A percentile compares a stretch with the other conserved stretches of the same genome.
Conservation (phyloP, 1,140 invertebrate species). For the Dendroctonus ponderosae region DNA sequence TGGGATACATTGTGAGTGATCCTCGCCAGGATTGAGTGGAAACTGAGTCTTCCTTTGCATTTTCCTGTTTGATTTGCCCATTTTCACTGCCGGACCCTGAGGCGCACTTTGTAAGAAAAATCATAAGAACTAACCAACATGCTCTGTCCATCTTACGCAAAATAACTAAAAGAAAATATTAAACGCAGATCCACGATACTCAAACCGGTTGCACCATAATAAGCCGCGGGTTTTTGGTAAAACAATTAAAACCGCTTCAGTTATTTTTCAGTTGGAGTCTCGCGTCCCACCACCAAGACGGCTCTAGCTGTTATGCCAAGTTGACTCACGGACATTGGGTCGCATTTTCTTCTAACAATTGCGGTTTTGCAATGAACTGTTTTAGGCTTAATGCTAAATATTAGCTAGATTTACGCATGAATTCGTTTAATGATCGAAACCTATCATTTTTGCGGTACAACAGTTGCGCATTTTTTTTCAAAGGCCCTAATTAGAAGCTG, state of each 20-base stretch:
- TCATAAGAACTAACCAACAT: conserved; percentile 14
- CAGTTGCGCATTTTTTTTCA: too few relatives aligned
- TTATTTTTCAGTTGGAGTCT: conserved; percentile 17
- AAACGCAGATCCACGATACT: conserved; percentile 5
- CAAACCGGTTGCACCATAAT: conserved; percentile 22
- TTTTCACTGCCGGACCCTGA: conserved; percentile 13
- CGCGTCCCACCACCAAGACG: conserved; percentile 24
- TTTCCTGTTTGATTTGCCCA: conserved; percentile 3
- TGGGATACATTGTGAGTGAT: conserved; percentile 37
- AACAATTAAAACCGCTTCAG: conserved; percentile 15
- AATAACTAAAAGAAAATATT: not conserved
- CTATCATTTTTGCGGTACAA: conserved; percentile 37
- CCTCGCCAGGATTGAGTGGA: conserved; percentile 24
- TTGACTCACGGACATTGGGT: conserved; percentile 11
- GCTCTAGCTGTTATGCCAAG: conserved; percentile 16
- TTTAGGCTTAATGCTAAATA: conserved; percentile 44
- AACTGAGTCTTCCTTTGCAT: conserved; percentile 5
- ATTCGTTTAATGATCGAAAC: conserved; percentile 39
- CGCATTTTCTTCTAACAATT: conserved; percentile 34
- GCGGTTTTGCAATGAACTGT: conserved; percentile 38
- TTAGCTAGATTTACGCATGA: conserved; percentile 45
- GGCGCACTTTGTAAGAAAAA: conserved; percentile 11
- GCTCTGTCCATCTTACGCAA: conserved; percentile 22
- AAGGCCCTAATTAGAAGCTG: too few relatives aligned
- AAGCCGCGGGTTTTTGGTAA: conserved; percentile 5